Percentiles rank a stretch among this genome's conserved stretches.
These are phyloP conservation scores for Pelodytes ibericus DNA, from an alignment of 2,797 vertebrate genomes.

Conservation along the genomic window DNA sequence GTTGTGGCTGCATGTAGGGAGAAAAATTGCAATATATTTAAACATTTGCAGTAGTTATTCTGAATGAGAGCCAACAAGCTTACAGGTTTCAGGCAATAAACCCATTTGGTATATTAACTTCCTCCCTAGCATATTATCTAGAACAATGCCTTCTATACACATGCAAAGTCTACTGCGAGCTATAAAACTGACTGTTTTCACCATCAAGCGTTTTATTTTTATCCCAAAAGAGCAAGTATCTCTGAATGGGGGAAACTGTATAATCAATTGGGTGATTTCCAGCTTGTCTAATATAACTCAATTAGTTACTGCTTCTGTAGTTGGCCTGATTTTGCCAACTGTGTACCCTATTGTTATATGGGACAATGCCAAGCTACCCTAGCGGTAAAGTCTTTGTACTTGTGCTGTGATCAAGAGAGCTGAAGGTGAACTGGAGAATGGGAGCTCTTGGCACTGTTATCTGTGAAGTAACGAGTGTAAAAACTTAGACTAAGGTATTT, in stretches of 20 bases:
- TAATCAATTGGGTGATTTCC: slow-evolving; percentile 62
- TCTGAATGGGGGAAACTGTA: slow-evolving; percentile 50
- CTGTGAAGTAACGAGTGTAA: slow-evolving; percentile 6
- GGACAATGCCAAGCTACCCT: slow-evolving; percentile 58
- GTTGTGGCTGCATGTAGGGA: not conserved
- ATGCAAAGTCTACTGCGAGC: slow-evolving; percentile 31
- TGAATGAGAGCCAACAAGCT: not conserved
- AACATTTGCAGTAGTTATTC: not conserved
- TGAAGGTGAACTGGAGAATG: slow-evolving; percentile 6
- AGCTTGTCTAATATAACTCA: slow-evolving; percentile 67
- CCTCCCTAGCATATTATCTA: slow-evolving; percentile 35
- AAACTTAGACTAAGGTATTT: not conserved
- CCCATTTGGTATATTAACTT: slow-evolving; percentile 9
- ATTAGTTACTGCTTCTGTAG: slow-evolving; percentile 60
- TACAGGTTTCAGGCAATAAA: not conserved
- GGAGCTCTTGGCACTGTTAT: not conserved
- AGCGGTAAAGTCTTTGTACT: slow-evolving; percentile 18
- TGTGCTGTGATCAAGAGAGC: slow-evolving; percentile 13
- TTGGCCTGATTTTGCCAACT: slow-evolving; percentile 59
- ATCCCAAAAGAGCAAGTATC: slow-evolving; percentile 39
- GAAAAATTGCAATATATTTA: not conserved
- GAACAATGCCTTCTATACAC: slow-evolving; percentile 25
- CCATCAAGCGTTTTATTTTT: slow-evolving; percentile 41
- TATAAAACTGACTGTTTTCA: slow-evolving; percentile 32
- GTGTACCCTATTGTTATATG: slow-evolving; percentile 44